Evolutionary conservation across 2,888 invertebrate genomes (phyloP).

Genomic region (Acleris emargana): DNA sequence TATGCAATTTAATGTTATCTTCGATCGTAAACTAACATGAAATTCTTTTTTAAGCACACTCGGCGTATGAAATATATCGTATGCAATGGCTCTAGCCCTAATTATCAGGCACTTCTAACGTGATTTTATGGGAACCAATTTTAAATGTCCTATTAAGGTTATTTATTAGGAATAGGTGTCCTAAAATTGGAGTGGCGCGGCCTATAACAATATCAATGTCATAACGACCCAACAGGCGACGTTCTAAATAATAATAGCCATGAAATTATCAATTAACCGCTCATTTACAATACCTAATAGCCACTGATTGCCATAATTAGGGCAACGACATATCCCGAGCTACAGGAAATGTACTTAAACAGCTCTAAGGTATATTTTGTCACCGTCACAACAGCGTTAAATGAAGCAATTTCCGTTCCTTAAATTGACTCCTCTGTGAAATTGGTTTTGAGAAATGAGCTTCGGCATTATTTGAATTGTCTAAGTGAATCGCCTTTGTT

Average conservation of each 20-base stretch:
- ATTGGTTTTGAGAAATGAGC: constrained; percentile 58
- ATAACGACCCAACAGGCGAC: constrained; percentile 6
- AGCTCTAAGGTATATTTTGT: constrained; percentile 55
- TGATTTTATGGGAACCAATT: background rate
- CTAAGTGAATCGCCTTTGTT: constrained; percentile 48
- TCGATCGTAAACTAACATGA: too few species aligned
- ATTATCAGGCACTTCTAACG: too few species aligned
- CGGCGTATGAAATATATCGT: too few species aligned
- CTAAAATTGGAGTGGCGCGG: background rate
- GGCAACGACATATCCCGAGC: constrained; percentile 32
- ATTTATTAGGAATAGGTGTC: background rate
- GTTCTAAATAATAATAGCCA: constrained; percentile 21
- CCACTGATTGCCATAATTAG: constrained; percentile 36
- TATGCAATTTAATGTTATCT: too few species aligned
- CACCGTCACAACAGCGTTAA: constrained; percentile 55
- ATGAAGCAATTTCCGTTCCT: constrained; percentile 67
- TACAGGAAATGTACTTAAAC: constrained; percentile 45
- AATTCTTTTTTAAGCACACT: too few species aligned
- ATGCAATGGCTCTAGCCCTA: too few species aligned
- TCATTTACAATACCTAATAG: constrained; percentile 37
- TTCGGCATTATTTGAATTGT: constrained; percentile 55
- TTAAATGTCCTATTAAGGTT: background rate
- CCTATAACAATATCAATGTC: constrained; percentile 12
- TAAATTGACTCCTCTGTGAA: constrained; percentile 63
- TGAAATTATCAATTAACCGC: constrained; percentile 37